Base-by-base conservation (phyloP, 1,140 invertebrate genomes). In the Ptiloglossa arizonensis region DNA sequence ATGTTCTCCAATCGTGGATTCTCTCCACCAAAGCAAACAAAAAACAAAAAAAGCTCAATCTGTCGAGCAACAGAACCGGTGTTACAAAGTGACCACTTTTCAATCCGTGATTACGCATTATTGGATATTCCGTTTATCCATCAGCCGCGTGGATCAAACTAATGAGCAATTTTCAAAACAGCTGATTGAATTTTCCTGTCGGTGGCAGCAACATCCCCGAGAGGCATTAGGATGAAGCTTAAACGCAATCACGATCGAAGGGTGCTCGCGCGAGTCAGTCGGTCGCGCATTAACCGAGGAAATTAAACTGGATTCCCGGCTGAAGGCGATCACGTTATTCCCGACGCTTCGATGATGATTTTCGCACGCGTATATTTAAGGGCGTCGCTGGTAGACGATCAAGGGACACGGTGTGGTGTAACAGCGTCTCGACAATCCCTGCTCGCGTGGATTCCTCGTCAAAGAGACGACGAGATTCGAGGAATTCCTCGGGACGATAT, bases 271-370 rank as follows among this genome's bases (percentile, higher is more conserved):
- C 62, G 44, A 81, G 59, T 74, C 75, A 73, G 63, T 82, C 79
- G 60, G 79, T 72, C 73, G 78, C 74, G 63, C 76, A 80, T 87
- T 87, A 86, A 86, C 76, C 73, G 76, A 84, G 86, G 82, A 87
- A 87, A 87, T 87, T 87, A 87, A 87, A 87, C 79, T 70, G 41
- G 54, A 15, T 81, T 81, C 62, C 50, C 64, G 64, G 38, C 73
- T 52, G 41, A 73, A 73, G 68, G 70, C 54, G 38, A 11, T 35
- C 60, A 32, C 27, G 52, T 44, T 44, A 38, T 19, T 46, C 22
- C 54, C 24, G 48, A 50, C 46, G 48, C 56, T 57, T 50, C 56
- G 44, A 52, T 32, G 29, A n/a, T n/a, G n/a, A n/a, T n/a, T n/a
- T n/a, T 38, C 19, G 8, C 41, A n/a, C 32, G 35, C 22, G 48